Evolutionary conservation across 2,888 invertebrate species (phyloP).

Genomic region (Cepaea hortensis): DNA sequence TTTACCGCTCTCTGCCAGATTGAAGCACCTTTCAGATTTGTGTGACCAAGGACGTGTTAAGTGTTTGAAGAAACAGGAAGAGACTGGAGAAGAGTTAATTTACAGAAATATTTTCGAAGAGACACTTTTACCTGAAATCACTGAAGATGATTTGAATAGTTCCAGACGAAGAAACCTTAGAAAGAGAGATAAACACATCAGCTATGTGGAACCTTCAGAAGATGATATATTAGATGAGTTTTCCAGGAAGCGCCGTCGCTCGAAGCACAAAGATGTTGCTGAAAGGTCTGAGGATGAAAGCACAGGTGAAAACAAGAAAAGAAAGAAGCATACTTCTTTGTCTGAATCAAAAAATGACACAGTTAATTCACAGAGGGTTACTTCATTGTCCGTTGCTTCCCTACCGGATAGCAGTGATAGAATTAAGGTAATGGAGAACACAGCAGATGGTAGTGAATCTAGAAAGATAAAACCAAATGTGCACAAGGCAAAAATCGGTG

Average conservation of each 20-base stretch:
- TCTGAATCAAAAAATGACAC: background rate
- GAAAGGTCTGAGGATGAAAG: slow-evolving; percentile 12
- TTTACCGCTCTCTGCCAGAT: slow-evolving; percentile 27
- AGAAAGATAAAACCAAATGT: background rate
- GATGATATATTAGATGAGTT: slow-evolving; percentile 45
- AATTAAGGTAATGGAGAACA: background rate
- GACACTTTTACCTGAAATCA: slow-evolving; percentile 6
- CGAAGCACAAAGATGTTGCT: slow-evolving; percentile 29
- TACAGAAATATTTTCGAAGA: slow-evolving; percentile 41
- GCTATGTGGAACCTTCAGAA: slow-evolving; percentile 47
- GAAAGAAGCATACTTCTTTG: background rate
- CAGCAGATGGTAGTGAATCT: background rate
- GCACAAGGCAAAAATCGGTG: background rate
- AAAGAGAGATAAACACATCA: slow-evolving; percentile 43
- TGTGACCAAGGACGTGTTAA: slow-evolving; percentile 29
- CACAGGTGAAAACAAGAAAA: slow-evolving; percentile 23
- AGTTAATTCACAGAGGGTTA: background rate
- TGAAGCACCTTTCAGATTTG: slow-evolving; percentile 30
- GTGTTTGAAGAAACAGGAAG: slow-evolving; percentile 10
- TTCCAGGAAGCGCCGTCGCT: slow-evolving; percentile 23
- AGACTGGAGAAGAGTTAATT: background rate
- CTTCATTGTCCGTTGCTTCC: background rate
- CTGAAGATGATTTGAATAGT: slow-evolving; percentile 31
- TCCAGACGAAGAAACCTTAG: slow-evolving; percentile 27
- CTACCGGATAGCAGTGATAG: background rate